Evolutionary conservation across 2,888 invertebrate species (phyloP).

Genomic region (Margaritifera margaritifera): DNA sequence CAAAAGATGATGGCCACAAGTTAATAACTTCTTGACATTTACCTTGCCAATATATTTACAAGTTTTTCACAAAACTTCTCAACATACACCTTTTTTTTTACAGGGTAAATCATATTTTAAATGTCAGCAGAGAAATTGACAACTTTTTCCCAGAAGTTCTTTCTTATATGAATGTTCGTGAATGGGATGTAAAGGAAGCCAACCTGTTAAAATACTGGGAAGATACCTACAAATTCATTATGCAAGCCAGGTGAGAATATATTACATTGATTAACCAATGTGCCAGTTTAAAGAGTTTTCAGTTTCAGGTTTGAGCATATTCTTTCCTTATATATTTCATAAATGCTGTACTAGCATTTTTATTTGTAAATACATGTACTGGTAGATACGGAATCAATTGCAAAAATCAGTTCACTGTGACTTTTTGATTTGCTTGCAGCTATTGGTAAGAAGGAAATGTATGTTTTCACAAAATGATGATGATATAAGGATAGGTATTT

Average conservation of each 20-base stretch:
- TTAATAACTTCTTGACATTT: too few relatives aligned
- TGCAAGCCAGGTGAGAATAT: conserved; percentile 81
- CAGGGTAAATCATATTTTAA: conserved; percentile 95
- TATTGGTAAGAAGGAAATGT: background rate
- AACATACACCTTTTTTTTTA: conserved; percentile 6
- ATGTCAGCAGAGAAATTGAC: conserved; percentile 98
- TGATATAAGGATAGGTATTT: too few relatives aligned
- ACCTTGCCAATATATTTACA: too few relatives aligned
- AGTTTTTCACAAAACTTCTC: too few relatives aligned
- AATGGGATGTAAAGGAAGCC: conserved; percentile 97
- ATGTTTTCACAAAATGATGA: too few relatives aligned
- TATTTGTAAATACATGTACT: too few relatives aligned
- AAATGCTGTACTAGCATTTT: background rate
- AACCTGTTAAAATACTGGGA: conserved; percentile 98
- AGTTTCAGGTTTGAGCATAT: too few relatives aligned
- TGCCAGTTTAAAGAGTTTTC: background rate
- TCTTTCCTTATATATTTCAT: background rate
- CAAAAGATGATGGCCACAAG: too few relatives aligned
- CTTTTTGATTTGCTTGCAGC: background rate
- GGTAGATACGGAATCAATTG: too few relatives aligned
- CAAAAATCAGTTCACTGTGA: too few relatives aligned
- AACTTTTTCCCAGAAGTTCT: conserved; percentile 99
- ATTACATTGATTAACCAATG: background rate
- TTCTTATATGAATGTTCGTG: conserved; percentile 95
- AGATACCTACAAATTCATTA: conserved; percentile 96